These are phyloP conservation scores for Zosterops borbonicus DNA, from an alignment of 2,113 vertebrate genomes.

Conservation along the genomic window DNA sequence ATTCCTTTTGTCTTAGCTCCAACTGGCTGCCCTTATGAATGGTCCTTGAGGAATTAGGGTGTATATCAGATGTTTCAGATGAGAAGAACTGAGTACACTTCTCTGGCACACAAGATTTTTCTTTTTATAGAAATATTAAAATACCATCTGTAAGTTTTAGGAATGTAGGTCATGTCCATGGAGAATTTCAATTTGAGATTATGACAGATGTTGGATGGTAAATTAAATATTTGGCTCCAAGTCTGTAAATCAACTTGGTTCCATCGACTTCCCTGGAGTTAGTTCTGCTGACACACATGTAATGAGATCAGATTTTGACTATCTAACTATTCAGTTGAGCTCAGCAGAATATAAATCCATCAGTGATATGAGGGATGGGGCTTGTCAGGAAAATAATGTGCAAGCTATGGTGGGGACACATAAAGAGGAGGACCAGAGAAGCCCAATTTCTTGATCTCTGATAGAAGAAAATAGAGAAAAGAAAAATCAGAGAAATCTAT, in stretches of 20 bases:
- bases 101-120: background rate
- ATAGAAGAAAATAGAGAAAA: background rate
- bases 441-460: background rate
- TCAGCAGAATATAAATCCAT: slow-evolving; percentile 28
- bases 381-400: slow-evolving; percentile 23
- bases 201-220: slow-evolving; percentile 46
- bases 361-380: background rate
- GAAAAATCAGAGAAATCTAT: background rate
- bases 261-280: background rate
- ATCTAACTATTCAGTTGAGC: background rate
- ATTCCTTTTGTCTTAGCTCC: slow-evolving; percentile 33
- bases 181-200: slow-evolving; percentile 38
- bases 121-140: slow-evolving; percentile 52
- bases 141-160: slow-evolving; percentile 49
- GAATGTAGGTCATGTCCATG: slow-evolving; percentile 40
- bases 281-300: slow-evolving; percentile 43
- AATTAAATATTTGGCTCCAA: slow-evolving; percentile 45
- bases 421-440: background rate
- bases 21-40: slow-evolving; percentile 54
- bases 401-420: background rate
- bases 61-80: background rate
- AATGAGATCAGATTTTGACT: slow-evolving; percentile 49
- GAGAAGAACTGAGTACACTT: background rate
- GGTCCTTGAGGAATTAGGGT: slow-evolving; percentile 28
- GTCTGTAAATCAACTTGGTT: slow-evolving; percentile 34